Evolutionary conservation across 2,113 vertebrate genomes (phyloP), one percentile per base, ranked within the genome.

Genomic region (Petrocephalus zakoni): DNA sequence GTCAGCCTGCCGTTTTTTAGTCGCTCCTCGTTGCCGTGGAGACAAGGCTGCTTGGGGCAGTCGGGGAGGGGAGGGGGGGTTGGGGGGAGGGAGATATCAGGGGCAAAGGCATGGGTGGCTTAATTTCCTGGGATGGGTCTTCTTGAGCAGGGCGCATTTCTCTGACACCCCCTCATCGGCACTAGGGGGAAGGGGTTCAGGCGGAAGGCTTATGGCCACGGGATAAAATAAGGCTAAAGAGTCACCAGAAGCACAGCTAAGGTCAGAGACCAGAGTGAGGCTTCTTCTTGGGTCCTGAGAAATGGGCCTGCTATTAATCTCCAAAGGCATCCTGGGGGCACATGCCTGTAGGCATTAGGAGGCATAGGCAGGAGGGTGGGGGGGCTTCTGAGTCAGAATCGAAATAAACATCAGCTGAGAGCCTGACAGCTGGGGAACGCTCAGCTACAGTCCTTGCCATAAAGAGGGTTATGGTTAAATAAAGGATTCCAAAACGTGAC

Each of bases 1-100:
- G 94, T 93, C 94, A 93, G 94, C 95, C 93, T 95, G 93, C 95
- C 95, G 94, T 96, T 95, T 96, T 95, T 93, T 96, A 93, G 94
- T 93, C 94, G 91, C 95, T 84, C 46, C 91, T 92, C 1, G 94
- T 96, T 96, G 89, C 96, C 93, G 94, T 95, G 94, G 96, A 92
- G 93, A 96, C 91, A 85, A 19, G 4, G 19, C 21, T 84, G 47
- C 88, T 61, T 47, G 58, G 85, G 85, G 82, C 87, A 46, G 55
- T 52, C 29, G 85, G 85, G 29, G 13, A 6, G 13, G 25, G 51
- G 7, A 34, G 17, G 78, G 34, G 6, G 81, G 46, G 3, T 42
- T 42, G 42, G 42, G 42, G 3, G 42, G 15, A 46, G 6, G 19
- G 21, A n/a, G 46, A n/a, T 22, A 49, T 8, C 19, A 42, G 81